Percentiles rank a stretch among this genome's conserved stretches.
Conservation (phyloP, 2,888 invertebrate genomes). For the Embidobia sp. region DNA sequence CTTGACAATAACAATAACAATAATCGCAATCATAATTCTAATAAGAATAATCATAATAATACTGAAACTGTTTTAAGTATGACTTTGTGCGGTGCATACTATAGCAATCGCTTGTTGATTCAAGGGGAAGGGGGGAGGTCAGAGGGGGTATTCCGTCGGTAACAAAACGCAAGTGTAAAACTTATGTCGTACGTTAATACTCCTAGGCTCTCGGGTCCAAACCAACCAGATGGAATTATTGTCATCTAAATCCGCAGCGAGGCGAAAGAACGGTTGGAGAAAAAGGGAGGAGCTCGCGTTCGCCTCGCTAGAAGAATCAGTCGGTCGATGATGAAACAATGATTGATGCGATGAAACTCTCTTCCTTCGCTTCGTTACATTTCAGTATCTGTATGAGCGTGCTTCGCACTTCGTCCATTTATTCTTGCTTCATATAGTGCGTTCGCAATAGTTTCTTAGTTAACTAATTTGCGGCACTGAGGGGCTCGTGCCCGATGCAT, state of each 20-base stretch:
- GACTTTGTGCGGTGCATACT: slow-evolving; percentile 66
- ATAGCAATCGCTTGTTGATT: slow-evolving; percentile 56
- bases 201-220: slow-evolving; percentile 61
- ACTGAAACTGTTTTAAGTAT: slow-evolving; percentile 65
- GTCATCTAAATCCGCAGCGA: slow-evolving; percentile 68
- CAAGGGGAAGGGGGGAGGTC: slow-evolving; percentile 9
- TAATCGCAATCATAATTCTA: slow-evolving; percentile 59
- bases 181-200: slow-evolving; percentile 58
- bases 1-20: slow-evolving; percentile 63
- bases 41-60: slow-evolving; percentile 65
- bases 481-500: slow-evolving; percentile 1
- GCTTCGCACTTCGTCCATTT: slow-evolving; percentile 8
- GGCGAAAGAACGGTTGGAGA: slow-evolving; percentile 29
- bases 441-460: background rate
- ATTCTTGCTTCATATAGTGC: background rate
- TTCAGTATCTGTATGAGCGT: slow-evolving; percentile 63
- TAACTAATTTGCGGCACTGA: slow-evolving; percentile 17
- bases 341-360: slow-evolving; percentile 35
- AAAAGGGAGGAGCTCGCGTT: slow-evolving; percentile 23
- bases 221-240: slow-evolving; percentile 69
- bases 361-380: slow-evolving; percentile 34
- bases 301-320: slow-evolving; percentile 52
- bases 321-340: slow-evolving; percentile 56
- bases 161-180: slow-evolving; percentile 63
- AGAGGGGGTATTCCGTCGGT: slow-evolving; percentile 28